Conservation (phyloP, 2,888 invertebrate genomes). For the Hipparchia semele region DNA sequence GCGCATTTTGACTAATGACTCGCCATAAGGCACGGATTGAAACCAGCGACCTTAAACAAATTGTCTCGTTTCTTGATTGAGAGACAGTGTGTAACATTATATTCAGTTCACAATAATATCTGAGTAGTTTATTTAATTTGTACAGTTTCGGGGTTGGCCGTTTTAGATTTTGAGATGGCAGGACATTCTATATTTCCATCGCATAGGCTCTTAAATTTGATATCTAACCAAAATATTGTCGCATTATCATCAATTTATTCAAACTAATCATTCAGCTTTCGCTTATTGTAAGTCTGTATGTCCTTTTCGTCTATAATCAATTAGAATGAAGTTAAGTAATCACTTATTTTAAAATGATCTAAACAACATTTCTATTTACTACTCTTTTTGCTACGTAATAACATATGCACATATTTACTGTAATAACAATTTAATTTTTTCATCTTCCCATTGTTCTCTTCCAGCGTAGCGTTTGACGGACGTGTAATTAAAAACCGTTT, state of each 20-base stretch:
- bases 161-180: too few relatives aligned
- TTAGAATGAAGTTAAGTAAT: not conserved
- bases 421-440: slow-evolving; percentile 16
- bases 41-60: slow-evolving; percentile 24
- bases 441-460: slow-evolving; percentile 26
- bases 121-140: not conserved
- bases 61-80: slow-evolving; percentile 27
- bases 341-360: not conserved
- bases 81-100: slow-evolving; percentile 16
- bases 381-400: not conserved
- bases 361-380: not conserved
- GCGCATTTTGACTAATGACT: slow-evolving; percentile 23
- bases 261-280: not conserved
- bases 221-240: too few relatives aligned
- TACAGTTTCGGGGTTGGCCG: too few relatives aligned
- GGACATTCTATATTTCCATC: too few relatives aligned
- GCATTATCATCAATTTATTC: too few relatives aligned
- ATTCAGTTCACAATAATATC: slow-evolving; percentile 34
- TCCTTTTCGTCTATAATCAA: too few relatives aligned
- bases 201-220: too few relatives aligned
- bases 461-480: slow-evolving; percentile 28
- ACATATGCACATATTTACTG: not conserved
- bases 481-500: slow-evolving; percentile 41
- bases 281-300: too few relatives aligned
- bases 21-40: slow-evolving; percentile 23